Evolutionary conservation across 2,888 invertebrate genomes (phyloP), one percentile per base, ranked within the genome.

Genomic region (Zele albiditarsus): DNA sequence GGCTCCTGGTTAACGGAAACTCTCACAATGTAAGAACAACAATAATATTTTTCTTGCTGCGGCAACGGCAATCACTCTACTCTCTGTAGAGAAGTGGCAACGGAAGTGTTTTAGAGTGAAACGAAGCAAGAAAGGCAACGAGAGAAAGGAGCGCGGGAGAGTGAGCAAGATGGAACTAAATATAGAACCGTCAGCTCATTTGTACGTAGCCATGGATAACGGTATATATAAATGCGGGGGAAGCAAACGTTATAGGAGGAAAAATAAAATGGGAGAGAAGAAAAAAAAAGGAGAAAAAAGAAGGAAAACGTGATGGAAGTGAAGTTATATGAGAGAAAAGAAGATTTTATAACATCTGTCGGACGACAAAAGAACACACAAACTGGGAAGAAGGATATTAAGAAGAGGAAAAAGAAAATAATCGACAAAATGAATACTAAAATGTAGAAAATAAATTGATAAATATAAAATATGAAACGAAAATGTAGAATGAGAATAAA

Each of bases 291-390:
- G 73, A 63, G 46, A 38, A 57, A 33, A 62, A 38, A 70, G 23
- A 65, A 42, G 33, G 33, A 68, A 62, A 49, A 33, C 31, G 66
- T 53, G 63, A 63, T 60, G 38, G 31, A 63, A 68, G 49, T 69
- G 33, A 68, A 62, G 69, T 69, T 49, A 63, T 66, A 73, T 74
- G 66, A 72, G 46, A 77, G 74, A 75, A 38, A 38, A 68, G 71
- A 66, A 20, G 65, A 66, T 53, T 20, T 68, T 60, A 57, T 49
- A 60, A 67, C 46, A 49, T 63, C 71, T 67, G 70, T 69, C 72
- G 57, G 60, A 75, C 73, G 70, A 73, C 69, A 68, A 73, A 65
- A 71, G 73, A 65, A 70, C 70, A 75, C 62, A 46, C 68, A 73
- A 71, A 69, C 31, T 62, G 66, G 69, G 73, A 75, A 49, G 58